Percentiles rank a stretch among this genome's conserved stretches.
phyloP scores from a whole-genome alignment of 2,888 invertebrate species.

The Caenorhabditis becei region DNA sequence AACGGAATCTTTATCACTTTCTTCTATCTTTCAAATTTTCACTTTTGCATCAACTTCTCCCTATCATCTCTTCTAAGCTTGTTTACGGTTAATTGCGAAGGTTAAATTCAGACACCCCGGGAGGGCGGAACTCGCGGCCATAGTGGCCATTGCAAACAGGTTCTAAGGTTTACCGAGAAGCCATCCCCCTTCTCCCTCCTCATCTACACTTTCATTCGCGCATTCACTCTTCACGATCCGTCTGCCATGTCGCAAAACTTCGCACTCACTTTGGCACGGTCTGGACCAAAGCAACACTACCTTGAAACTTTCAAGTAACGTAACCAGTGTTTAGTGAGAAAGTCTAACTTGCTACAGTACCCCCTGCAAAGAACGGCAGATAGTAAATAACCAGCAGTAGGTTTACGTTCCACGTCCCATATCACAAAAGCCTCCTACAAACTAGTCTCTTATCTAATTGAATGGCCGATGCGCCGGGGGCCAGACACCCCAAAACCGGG shows the following conservation, averaged over 20 bases:
- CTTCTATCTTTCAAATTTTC: constrained; percentile 23
- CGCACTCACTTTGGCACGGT: background rate
- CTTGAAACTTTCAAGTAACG: too few species aligned
- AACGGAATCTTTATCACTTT: background rate
- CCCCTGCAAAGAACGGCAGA: background rate
- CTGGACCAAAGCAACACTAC: too few species aligned
- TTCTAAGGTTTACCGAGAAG: constrained; percentile 59
- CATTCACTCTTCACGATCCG: constrained; percentile 4
- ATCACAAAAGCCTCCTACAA: constrained; percentile 31
- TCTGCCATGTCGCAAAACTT: background rate
- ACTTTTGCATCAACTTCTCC: constrained; percentile 17
- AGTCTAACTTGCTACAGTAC: too few species aligned
- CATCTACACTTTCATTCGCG: constrained; percentile 23
- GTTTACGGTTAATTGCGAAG: constrained; percentile 46
- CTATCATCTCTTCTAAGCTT: constrained; percentile 30
- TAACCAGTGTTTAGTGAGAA: too few species aligned
- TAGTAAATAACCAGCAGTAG: constrained; percentile 3
- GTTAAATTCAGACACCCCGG: constrained; percentile 39
- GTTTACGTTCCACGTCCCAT: constrained; percentile 28
- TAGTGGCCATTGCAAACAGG: constrained; percentile 43
- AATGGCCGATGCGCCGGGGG: constrained; percentile 25
- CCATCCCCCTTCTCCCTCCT: constrained; percentile 12
- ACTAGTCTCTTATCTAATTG: constrained; percentile 52
- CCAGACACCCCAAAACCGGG: constrained; percentile 51
- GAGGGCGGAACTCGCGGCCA: constrained; percentile 40